Base-by-base conservation (phyloP, 2,113 vertebrate species). In the Castor canadensis region DNA sequence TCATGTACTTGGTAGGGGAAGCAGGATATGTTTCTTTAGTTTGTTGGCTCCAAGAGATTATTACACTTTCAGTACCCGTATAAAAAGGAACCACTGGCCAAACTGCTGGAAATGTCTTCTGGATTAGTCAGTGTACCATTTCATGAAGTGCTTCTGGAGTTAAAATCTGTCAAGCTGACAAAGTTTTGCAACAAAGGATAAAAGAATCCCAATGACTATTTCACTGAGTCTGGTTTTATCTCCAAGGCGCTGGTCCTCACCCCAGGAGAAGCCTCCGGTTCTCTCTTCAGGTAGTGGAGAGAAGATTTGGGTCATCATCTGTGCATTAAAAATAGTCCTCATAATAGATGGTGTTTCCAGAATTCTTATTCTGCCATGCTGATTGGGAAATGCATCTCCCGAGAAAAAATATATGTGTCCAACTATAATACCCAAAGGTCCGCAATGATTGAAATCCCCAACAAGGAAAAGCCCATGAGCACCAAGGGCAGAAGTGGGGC, bases 361-460 rank as follows among this genome's bases (percentile, higher is more conserved):
- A 98, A 99, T 99, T 96, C 99, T 98, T 96, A 99, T 98, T 83
- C 99, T 99, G n/a, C 99, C 99, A 7, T 99, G 99, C 93, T 99
- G 99, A 98, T 99, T 99, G 43, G 99, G 99, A 98, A 99, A 99
- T 95, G 99, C 99, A 92, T 99, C 99, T 98, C 99, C 99, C 97
- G 99, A 98, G 98, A 99, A 99, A 98, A 98, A 99, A 98, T 99
- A 99, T 83, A 99, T 99, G 75, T 99, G 99, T 66, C 99, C 99
- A 62, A 99, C 99, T 69, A 99, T 99, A 86, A 99, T 99, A 87
- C 99, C 99, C 99, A 60, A 72, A 99, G 99, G 97, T 99, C 99
- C 96, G 99, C 99, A 35, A 99, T 99, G 98, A 99, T 99, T 83
- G 99, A 99, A 98, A 99, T 99, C 28, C 99, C 99, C 97, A 99